A percentile compares a stretch with the other conserved stretches of the same genome.
Evolutionary conservation across 2,888 invertebrate genomes (phyloP).

Genomic region (Leptodirus hochenwartii): DNA sequence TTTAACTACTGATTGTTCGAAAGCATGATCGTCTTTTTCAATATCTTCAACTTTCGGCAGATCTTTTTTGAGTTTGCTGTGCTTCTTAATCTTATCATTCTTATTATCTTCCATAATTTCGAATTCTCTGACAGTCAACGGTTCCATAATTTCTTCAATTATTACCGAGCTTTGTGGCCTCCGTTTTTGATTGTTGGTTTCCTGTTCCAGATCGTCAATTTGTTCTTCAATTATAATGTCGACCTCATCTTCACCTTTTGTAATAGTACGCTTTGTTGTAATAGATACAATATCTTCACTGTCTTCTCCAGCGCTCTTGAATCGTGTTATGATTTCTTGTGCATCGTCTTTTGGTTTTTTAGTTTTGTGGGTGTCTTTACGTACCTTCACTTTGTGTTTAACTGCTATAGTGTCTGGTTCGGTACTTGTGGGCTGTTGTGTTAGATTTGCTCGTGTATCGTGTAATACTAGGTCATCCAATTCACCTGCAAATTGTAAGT

Average conservation of each 20-base stretch:
- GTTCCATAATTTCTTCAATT: slow-evolving; percentile 16
- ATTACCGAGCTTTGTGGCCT: slow-evolving; percentile 14
- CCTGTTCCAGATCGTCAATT: slow-evolving; percentile 21
- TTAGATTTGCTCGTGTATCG: slow-evolving; percentile 24
- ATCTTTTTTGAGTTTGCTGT: slow-evolving; percentile 9
- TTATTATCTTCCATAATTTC: slow-evolving; percentile 2
- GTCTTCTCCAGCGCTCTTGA: slow-evolving; percentile 29
- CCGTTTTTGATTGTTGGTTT: slow-evolving; percentile 1
- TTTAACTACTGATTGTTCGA: slow-evolving; percentile 16
- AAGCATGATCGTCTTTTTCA: slow-evolving; percentile 13
- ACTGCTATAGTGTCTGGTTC: slow-evolving; percentile 17
- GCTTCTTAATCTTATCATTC: slow-evolving; percentile 18
- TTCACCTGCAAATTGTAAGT: slow-evolving; percentile 22
- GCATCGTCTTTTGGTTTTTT: slow-evolving; percentile 22
- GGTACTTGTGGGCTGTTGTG: slow-evolving; percentile 20
- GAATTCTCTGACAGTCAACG: slow-evolving; percentile 2
- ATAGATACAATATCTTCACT: slow-evolving; percentile 32
- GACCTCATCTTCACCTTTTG: slow-evolving; percentile 20
- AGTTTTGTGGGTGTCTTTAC: slow-evolving; percentile 19
- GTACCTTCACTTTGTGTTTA: slow-evolving; percentile 23
- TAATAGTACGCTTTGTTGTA: slow-evolving; percentile 36
- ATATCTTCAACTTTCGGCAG: slow-evolving; percentile 16
- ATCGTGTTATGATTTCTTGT: slow-evolving; percentile 17
- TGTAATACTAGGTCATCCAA: slow-evolving; percentile 25
- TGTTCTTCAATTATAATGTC: slow-evolving; percentile 34